Evolutionary conservation across 2,888 invertebrate genomes (phyloP).

Genomic region (Orchesellides sinensis): DNA sequence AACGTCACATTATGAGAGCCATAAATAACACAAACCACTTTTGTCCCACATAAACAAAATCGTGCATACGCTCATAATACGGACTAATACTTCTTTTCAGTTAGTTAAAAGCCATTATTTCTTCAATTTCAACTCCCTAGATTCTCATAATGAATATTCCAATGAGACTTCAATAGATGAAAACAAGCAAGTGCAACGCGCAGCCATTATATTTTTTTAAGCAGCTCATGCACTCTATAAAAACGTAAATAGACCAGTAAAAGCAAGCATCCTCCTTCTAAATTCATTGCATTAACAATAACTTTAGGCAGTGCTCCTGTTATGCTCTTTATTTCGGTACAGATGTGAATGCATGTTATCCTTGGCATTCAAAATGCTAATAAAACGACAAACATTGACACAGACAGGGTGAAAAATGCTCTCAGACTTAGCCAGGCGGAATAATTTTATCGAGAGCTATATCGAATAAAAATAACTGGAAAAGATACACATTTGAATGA

Average conservation of each 20-base stretch:
- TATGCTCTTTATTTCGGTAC: constrained; percentile 11
- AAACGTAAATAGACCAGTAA: background rate
- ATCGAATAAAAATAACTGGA: constrained; percentile 55
- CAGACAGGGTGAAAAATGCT: constrained; percentile 55
- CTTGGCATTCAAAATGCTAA: constrained; percentile 55
- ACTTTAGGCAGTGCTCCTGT: no score
- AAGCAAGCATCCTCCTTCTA: constrained; percentile 15
- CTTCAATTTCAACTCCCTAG: constrained; percentile 44
- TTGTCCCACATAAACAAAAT: constrained; percentile 22
- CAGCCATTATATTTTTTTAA: background rate
- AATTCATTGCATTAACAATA: constrained; percentile 56
- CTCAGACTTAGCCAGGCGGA: constrained; percentile 48
- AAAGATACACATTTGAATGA: constrained; percentile 35
- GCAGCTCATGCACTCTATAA: no score
- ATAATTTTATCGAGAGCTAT: constrained; percentile 67
- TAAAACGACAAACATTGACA: constrained; percentile 62
- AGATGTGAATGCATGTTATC: background rate
- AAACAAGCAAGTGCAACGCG: constrained; percentile 19
- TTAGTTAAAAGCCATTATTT: constrained; percentile 59
- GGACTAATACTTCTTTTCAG: constrained; percentile 30
- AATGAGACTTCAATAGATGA: constrained; percentile 26
- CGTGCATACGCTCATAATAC: constrained; percentile 34
- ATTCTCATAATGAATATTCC: constrained; percentile 57
- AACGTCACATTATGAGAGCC: constrained; percentile 55
- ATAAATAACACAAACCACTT: constrained; percentile 54